Base-by-base conservation (phyloP, 2,113 vertebrate genomes). In the Spilogale gracilis region DNA sequence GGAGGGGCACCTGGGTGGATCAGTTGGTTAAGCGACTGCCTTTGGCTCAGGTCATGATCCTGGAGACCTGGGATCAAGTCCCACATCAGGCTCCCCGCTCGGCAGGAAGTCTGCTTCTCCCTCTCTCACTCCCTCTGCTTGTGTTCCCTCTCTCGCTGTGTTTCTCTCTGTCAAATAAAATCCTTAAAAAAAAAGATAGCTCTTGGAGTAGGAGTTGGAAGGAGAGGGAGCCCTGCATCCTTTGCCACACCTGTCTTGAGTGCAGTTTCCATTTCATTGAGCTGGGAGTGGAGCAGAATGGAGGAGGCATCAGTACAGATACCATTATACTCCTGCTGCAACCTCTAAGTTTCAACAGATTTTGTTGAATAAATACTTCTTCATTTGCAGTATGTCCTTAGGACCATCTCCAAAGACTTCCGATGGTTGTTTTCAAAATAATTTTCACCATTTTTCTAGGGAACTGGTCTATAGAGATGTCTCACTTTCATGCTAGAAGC, bases 321-420 rank as follows among this genome's bases (percentile, higher is more conserved):
- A 45, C 61, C 50, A 58, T n/a, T n/a, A 91, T 16, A 30, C 48
- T 43, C 38, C 60, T 54, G 3, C 58, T 80, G 38, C 25, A 74
- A 2, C 61, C 13, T 65, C 6, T 9, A 82, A 83, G 20, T 56
- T 67, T 87, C 50, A 54, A 60, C 3, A 54, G 30, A 63, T 86
- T 87, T 96, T 69, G 50, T 56, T 95, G 27, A 79, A 73, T 69
- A 61, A 78, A 54, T 69, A 82, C 67, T 91, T 81, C 61, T 85
- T 60, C 91, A 71, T 63, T 79, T 89, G 48, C 4, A 71, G 16
- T 91, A 43, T 84, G 30, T 45, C 23, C 60, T 78, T 73, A 78
- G 30, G 10, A 90, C 13, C 54, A 91, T 82, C 90, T 90, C 43
- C 74, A 86, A 38, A 95, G 86, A 87, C 38, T 69, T 71, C 82